phyloP scores from a whole-genome alignment of 2,888 invertebrate genomes.

The Agrenia bidenticulata region DNA sequence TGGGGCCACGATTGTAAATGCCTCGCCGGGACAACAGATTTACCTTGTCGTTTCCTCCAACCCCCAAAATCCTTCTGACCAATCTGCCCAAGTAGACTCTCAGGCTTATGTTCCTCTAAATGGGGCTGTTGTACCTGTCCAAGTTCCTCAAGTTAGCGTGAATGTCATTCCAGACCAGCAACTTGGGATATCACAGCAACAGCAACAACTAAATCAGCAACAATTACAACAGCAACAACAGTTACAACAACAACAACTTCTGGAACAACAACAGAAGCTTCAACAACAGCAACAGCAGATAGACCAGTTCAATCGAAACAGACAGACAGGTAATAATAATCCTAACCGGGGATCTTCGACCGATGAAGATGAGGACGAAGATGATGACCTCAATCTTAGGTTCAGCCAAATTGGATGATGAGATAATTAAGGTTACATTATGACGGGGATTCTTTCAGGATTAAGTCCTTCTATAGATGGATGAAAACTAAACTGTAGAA shows the following conservation, averaged over 20 bases:
- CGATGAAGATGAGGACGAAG: constrained; percentile 15
- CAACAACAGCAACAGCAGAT: too few species aligned
- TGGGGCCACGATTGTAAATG: constrained; percentile 13
- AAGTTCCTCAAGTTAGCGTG: background rate
- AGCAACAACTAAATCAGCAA: background rate
- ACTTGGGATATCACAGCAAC: background rate
- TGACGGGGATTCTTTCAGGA: too few species aligned
- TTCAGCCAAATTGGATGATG: too few species aligned
- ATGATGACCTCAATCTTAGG: background rate
- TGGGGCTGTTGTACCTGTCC: background rate
- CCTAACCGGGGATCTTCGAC: too few species aligned
- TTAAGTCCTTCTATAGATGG: too few species aligned
- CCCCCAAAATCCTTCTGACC: background rate
- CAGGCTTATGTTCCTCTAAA: too few species aligned
- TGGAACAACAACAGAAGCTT: background rate
- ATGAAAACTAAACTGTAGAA: too few species aligned
- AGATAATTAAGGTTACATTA: too few species aligned
- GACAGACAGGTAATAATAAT: too few species aligned
- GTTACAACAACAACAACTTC: background rate
- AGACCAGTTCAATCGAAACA: too few species aligned
- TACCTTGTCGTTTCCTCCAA: background rate
- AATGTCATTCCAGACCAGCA: background rate
- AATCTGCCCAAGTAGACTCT: background rate
- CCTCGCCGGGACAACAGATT: background rate
- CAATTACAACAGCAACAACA: constrained; percentile 1